Conservation (phyloP, 1,140 invertebrate genomes). For the Trichomalopsis sarcophagae region DNA sequence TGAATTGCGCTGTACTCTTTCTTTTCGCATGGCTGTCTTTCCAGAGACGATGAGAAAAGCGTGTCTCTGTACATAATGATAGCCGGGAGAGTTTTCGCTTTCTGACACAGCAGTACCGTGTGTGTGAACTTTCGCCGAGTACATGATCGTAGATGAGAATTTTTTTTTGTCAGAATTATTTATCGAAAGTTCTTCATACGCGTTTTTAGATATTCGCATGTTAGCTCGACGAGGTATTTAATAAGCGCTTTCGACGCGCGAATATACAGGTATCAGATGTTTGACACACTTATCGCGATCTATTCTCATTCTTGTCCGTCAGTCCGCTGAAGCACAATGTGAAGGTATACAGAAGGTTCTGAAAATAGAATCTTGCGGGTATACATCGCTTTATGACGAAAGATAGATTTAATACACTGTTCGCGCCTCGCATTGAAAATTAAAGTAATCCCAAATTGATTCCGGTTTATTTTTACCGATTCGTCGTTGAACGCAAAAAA, state of each 20-base stretch:
- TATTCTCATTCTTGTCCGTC: too few species aligned
- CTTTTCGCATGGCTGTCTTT: not conserved
- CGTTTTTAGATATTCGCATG: not conserved
- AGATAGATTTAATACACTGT: too few species aligned
- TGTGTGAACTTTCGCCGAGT: not conserved
- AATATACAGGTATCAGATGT: too few species aligned
- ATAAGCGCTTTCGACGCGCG: too few species aligned
- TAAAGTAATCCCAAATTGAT: not conserved
- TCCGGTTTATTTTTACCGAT: not conserved
- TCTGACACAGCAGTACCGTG: not conserved
- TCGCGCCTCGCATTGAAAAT: too few species aligned
- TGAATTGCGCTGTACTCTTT: not conserved
- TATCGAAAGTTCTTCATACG: not conserved
- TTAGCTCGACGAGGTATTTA: too few species aligned
- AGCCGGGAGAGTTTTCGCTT: not conserved
- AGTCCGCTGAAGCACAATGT: too few species aligned
- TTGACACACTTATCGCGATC: too few species aligned
- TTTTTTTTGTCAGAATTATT: not conserved
- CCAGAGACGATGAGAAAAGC: not conserved
- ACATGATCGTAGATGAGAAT: too few species aligned
- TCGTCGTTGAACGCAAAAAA: not conserved
- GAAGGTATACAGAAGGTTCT: too few species aligned
- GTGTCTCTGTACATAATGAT: not conserved
- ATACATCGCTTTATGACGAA: too few species aligned
- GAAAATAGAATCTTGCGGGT: too few species aligned